A percentile compares a stretch with the other conserved stretches of the same genome.
Evolutionary conservation across 30 jellyfish, hydroid and myxozoan genomes (phyloP).

Genomic region (Aurelia sp.): DNA sequence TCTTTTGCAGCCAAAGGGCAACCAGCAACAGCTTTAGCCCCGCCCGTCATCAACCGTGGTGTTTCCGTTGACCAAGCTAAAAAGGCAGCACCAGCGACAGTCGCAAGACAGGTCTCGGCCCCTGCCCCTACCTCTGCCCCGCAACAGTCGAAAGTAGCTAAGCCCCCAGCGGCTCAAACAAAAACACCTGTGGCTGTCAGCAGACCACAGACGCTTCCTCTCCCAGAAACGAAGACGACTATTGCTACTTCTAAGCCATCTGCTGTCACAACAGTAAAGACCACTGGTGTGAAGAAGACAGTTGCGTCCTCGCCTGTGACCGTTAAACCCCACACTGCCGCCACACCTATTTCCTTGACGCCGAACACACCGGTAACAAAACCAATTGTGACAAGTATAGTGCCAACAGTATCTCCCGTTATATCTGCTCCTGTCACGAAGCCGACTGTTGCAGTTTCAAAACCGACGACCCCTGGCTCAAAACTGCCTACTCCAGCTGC

Average conservation of each 20-base stretch:
- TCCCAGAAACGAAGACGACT: constrained; percentile 26
- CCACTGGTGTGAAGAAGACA: neutral
- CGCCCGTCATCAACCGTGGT: constrained; percentile 19
- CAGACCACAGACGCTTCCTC: constrained; percentile 40
- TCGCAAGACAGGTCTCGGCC: constrained; percentile 18
- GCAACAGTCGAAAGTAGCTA: constrained; percentile 1
- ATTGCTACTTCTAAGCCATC: constrained; percentile 21
- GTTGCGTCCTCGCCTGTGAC: constrained; percentile 15
- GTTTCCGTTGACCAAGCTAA: constrained; percentile 19
- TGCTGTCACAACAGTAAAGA: constrained; percentile 36
- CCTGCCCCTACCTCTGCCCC: constrained; percentile 2
- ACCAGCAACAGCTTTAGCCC: neutral
- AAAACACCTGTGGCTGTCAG: neutral
- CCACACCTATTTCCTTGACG: constrained; percentile 14
- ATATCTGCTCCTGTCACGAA: constrained; percentile 23
- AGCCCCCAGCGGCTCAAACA: constrained; percentile 7
- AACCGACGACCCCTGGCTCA: constrained; percentile 18
- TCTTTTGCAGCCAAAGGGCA: constrained; percentile 2
- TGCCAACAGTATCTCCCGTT: constrained; percentile 10
- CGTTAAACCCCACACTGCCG: constrained; percentile 38
- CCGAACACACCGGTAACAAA: neutral
- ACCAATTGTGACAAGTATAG: neutral
- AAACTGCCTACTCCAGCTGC: constrained; percentile 34
- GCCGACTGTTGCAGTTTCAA: constrained; percentile 32
- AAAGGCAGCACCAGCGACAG: neutral